Evolutionary conservation across 2,888 invertebrate species (phyloP), one percentile per base, ranked within the genome.

Genomic region (Drosophila yooni): DNA sequence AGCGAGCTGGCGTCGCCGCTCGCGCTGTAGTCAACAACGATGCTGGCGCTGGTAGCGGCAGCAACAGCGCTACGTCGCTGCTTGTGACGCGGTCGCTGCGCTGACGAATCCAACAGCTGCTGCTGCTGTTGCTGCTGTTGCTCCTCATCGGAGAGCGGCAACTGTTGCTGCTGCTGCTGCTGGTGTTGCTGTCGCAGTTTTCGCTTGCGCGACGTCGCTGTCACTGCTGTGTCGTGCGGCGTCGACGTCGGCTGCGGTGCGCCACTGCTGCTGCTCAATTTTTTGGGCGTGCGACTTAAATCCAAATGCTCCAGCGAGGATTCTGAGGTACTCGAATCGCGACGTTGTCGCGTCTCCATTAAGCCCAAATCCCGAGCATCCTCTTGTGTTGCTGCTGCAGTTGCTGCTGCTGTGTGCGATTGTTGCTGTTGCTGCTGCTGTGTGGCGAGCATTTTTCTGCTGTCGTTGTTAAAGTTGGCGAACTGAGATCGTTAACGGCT

Each of bases 281-380:
- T 93, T 68, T 92, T 92, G 64, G 92, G 91, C 57, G 91, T 92
- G 46, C 91, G 91, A 2, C 92, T 92, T 74, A 93, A 82, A 58
- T 93, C 93, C 75, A 93, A 89, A 59, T 92, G 92, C 74, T 93
- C 93, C 61, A 93, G 75, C 25, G 93, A 93, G 56, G 93, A 93
- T 67, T 93, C 93, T 3, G 93, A 93, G 33, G 93, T 92, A 54
- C 91, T 90, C 15, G 93, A 93, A 63, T 89, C 90, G 10, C 93
- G 91, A 6, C 93, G 91, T 59, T 93, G 75, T 33, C 93, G 91
- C 56, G 50, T 27, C 10, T 93, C 93, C 90, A 92, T 89, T 56
- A 91, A 91, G 58, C n/a, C 36, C 13, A 56, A 27, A 4, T 56
- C 56, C 13, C 27, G 11, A 15, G 33, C 76, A 33, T 60, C 58